Percentiles rank a stretch among this genome's conserved stretches.
Conservation (phyloP, 2,113 vertebrate species). For the Bubo blakistoni region DNA sequence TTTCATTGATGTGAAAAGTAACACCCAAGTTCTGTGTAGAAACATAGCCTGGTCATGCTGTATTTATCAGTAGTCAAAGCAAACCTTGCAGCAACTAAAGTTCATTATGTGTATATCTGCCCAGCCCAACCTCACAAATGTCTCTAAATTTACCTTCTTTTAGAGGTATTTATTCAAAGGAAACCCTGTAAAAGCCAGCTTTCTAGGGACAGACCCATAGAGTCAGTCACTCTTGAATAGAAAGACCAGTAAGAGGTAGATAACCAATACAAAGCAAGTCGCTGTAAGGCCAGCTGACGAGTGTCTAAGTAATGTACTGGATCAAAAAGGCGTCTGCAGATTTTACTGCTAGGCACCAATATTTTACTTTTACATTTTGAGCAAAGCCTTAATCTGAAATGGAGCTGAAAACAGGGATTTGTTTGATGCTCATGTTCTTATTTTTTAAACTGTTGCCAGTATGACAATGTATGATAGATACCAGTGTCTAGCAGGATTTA, state of each 20-base stretch:
- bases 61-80: background rate
- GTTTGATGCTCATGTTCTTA: background rate
- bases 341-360: background rate
- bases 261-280: background rate
- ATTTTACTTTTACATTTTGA: background rate
- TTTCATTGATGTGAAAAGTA: background rate
- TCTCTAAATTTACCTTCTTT: background rate
- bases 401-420: background rate
- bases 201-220: background rate
- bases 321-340: background rate
- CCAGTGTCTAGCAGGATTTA: background rate
- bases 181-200: fast-evolving
- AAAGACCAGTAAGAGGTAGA: background rate
- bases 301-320: background rate
- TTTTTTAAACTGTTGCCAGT: background rate
- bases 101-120: background rate
- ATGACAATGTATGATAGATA: background rate
- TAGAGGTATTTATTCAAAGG: background rate
- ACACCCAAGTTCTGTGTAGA: background rate
- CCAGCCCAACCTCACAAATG: background rate
- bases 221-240: background rate
- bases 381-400: background rate
- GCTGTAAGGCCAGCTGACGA: background rate
- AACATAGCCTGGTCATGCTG: background rate
- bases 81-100: background rate